Evolutionary conservation across 2,113 vertebrate species (phyloP).

Genomic region (Microtus oregoni): DNA sequence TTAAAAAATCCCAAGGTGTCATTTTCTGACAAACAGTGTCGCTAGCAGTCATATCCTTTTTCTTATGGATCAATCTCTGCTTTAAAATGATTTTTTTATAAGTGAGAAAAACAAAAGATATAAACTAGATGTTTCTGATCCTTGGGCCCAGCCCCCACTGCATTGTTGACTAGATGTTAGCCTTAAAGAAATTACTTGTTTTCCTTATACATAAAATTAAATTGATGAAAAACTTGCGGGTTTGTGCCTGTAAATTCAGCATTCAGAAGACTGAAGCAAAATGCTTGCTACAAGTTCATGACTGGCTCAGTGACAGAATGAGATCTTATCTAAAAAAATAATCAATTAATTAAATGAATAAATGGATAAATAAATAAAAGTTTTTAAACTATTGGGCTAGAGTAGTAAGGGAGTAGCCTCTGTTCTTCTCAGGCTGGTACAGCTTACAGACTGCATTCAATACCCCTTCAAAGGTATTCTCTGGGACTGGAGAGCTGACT

Average conservation of each 20-base stretch:
- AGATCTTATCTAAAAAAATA: not conserved
- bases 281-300: not conserved
- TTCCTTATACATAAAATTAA: not conserved
- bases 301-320: not conserved
- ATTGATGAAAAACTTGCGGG: not conserved
- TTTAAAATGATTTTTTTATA: constrained; percentile 22
- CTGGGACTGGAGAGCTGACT: not conserved
- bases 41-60: not conserved
- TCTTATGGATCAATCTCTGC: not conserved
- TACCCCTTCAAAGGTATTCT: not conserved
- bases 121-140: not conserved
- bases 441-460: not conserved
- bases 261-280: not conserved
- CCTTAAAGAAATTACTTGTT: not conserved
- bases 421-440: not conserved
- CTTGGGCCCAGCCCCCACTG: not conserved
- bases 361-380: not conserved
- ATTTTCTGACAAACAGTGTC: not conserved
- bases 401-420: not conserved
- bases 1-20: not conserved
- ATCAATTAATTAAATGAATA: not conserved
- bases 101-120: not conserved
- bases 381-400: not conserved
- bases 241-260: not conserved
- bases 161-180: not conserved